Percentiles rank a stretch among this genome's conserved stretches.
Conservation (phyloP, 2,888 invertebrate species). For the Autographa gamma region DNA sequence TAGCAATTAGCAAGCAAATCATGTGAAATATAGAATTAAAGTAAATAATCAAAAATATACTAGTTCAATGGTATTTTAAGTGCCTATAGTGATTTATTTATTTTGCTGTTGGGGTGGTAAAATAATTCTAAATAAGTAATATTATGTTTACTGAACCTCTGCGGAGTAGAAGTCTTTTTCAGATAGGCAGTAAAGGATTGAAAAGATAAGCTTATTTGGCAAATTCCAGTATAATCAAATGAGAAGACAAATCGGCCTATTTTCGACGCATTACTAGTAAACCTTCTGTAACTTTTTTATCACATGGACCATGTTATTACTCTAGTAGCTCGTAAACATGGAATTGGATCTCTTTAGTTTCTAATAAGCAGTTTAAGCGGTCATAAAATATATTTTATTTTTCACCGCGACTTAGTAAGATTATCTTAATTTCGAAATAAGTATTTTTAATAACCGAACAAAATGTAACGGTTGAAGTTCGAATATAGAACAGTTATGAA, state of each 20-base stretch:
- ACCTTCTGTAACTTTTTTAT: conserved; percentile 20
- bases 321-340: conserved; percentile 59
- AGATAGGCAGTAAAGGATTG: background rate
- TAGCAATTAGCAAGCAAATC: too few relatives aligned
- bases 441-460: conserved; percentile 8
- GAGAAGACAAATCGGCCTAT: too few relatives aligned
- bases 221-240: background rate
- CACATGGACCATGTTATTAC: conserved; percentile 25
- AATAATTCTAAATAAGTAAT: too few relatives aligned
- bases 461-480: conserved; percentile 5
- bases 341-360: conserved; percentile 52
- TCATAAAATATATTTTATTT: conserved; percentile 58
- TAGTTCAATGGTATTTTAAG: too few relatives aligned
- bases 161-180: too few relatives aligned
- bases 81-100: too few relatives aligned
- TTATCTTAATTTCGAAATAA: conserved; percentile 10
- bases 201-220: background rate
- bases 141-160: too few relatives aligned
- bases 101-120: too few relatives aligned
- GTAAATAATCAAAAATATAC: too few relatives aligned
- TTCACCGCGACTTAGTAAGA: conserved; percentile 44
- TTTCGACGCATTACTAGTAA: background rate
- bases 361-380: conserved; percentile 59
- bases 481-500: background rate
- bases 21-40: too few relatives aligned